A percentile compares a stretch with the other conserved stretches of the same genome.
Conservation (phyloP, 2,888 invertebrate genomes). For the Epinotia demarniana region DNA sequence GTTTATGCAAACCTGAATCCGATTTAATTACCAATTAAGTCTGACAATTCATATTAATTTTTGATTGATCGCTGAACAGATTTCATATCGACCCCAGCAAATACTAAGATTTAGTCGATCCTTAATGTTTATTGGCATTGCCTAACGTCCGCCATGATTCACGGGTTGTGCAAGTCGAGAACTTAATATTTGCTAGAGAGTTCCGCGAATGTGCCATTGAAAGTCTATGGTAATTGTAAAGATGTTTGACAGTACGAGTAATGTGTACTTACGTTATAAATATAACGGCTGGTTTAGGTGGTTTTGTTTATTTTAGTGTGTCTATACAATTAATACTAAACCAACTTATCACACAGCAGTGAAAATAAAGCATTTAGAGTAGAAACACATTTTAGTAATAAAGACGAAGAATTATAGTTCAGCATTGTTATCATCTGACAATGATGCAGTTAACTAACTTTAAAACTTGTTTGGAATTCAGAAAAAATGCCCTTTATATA, state of each 20-base stretch:
- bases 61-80: conserved; percentile 13
- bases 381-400: not conserved
- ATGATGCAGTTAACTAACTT: not conserved
- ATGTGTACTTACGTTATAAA: conserved; percentile 9
- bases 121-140: conserved; percentile 65
- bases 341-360: not conserved
- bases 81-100: conserved; percentile 9
- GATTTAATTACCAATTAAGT: not conserved
- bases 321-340: not conserved
- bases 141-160: conserved; percentile 66
- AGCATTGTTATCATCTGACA: not conserved
- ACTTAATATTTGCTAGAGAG: conserved; percentile 49
- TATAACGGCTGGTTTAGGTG: not conserved
- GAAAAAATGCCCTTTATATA: too few species aligned
- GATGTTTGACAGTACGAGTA: conserved; percentile 10
- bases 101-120: conserved; percentile 49
- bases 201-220: conserved; percentile 37
- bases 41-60: not conserved
- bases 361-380: not conserved
- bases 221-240: conserved; percentile 27
- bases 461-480: too few species aligned
- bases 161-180: conserved; percentile 59
- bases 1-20: too few species aligned
- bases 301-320: conserved; percentile 6
- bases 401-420: not conserved